Conservation (phyloP, 2,797 vertebrate species). For the Gymnocypris eckloni region DNA sequence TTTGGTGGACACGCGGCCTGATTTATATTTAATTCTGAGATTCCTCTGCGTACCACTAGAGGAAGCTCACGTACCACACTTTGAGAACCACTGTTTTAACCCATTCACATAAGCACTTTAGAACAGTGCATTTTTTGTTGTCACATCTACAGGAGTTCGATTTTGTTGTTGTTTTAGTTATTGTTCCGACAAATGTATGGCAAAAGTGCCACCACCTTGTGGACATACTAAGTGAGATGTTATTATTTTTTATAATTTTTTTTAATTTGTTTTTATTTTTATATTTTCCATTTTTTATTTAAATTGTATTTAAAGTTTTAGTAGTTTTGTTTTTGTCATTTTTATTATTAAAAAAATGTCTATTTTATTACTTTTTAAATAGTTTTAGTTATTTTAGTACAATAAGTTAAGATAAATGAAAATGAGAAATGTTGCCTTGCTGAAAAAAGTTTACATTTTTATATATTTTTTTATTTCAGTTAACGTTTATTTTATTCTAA, state of each 20-base stretch:
- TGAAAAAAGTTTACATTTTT: neutral
- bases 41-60: too few species aligned
- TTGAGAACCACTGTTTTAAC: neutral
- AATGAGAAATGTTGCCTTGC: neutral
- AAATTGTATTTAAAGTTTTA: neutral
- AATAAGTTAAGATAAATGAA: neutral
- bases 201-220: neutral
- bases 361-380: too few species aligned
- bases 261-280: too few species aligned
- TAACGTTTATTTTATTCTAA: neutral
- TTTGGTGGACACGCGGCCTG: too few species aligned
- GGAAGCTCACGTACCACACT: too few species aligned
- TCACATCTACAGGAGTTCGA: too few species aligned
- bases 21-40: too few species aligned
- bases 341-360: neutral
- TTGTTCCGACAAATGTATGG: neutral
- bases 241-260: neutral
- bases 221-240: neutral
- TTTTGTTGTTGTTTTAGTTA: neutral
- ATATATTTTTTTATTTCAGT: neutral
- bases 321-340: neutral
- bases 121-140: neutral
- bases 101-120: neutral
- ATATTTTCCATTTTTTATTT: neutral
- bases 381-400: too few species aligned